Evolutionary conservation across 1,140 invertebrate genomes (phyloP).

Genomic region (Camponotus pennsylvanicus): DNA sequence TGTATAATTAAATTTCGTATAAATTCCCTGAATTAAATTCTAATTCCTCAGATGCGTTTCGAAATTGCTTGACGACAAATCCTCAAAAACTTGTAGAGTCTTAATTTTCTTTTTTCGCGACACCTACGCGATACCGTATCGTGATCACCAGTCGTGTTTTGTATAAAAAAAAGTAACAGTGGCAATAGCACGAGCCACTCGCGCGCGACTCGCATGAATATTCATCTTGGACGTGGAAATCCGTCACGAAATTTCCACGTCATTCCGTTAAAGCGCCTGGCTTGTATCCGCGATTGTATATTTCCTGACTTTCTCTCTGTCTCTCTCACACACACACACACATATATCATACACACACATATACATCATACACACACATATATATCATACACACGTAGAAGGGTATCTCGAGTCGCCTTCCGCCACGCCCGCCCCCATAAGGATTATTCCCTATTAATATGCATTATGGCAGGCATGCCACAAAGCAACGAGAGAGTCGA

Average conservation of each 20-base stretch:
- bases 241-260: conserved; percentile 80
- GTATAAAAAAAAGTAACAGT: not conserved
- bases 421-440: conserved; percentile 45
- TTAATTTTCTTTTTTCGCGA: not conserved
- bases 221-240: conserved; percentile 80
- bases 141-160: conserved; percentile 1
- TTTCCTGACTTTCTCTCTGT: conserved; percentile 65
- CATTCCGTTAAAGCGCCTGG: conserved; percentile 78
- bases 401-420: conserved; percentile 38
- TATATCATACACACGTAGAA: not conserved
- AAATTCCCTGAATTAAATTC: no score
- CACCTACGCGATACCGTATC: not conserved
- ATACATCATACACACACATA: conserved; percentile 24
- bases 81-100: not conserved
- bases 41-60: no score
- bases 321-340: conserved; percentile 55
- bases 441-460: conserved; percentile 77
- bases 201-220: conserved; percentile 83
- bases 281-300: conserved; percentile 64
- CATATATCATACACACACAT: no score
- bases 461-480: conserved; percentile 69
- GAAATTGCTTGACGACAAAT: no score
- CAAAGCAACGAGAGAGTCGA: conserved; percentile 69
- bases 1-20: no score
- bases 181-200: conserved; percentile 60